These are phyloP conservation scores for Turritopsis rubra DNA, from an alignment of 30 jellyfish, hydroid and myxozoan genomes.

Conservation along the genomic window DNA sequence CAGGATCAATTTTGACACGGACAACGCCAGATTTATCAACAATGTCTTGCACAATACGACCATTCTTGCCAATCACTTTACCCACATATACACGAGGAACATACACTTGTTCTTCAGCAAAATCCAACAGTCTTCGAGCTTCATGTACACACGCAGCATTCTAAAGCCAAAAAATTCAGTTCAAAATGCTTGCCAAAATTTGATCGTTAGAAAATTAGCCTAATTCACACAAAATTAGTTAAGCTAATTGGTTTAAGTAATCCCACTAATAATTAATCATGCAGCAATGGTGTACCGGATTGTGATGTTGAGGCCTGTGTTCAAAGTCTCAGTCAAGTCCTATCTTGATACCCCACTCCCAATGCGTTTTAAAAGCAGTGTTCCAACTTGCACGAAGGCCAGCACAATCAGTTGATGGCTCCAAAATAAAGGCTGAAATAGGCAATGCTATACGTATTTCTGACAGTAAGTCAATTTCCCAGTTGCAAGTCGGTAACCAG, in stretches of 20 bases:
- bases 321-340: too few species aligned
- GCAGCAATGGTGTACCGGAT: background rate
- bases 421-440: too few species aligned
- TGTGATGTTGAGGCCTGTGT: too few species aligned
- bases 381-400: too few species aligned
- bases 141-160: constrained; percentile 64
- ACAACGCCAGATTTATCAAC: constrained; percentile 97
- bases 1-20: constrained; percentile 92
- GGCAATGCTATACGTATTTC: too few species aligned
- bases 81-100: constrained; percentile 96
- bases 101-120: constrained; percentile 68
- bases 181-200: background rate
- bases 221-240: background rate
- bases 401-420: too few species aligned
- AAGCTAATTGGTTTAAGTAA: background rate
- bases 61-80: constrained; percentile 83
- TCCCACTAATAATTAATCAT: background rate
- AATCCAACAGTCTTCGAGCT: constrained; percentile 79
- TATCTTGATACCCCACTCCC: too few species aligned
- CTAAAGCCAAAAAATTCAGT: constrained; percentile 29
- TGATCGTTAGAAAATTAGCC: background rate
- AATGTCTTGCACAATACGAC: constrained; percentile 94
- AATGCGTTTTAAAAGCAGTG: too few species aligned
- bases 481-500: too few species aligned
- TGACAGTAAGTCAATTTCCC: too few species aligned